Base-by-base conservation (phyloP, 2,797 vertebrate species). In the Masticophis lateralis region DNA sequence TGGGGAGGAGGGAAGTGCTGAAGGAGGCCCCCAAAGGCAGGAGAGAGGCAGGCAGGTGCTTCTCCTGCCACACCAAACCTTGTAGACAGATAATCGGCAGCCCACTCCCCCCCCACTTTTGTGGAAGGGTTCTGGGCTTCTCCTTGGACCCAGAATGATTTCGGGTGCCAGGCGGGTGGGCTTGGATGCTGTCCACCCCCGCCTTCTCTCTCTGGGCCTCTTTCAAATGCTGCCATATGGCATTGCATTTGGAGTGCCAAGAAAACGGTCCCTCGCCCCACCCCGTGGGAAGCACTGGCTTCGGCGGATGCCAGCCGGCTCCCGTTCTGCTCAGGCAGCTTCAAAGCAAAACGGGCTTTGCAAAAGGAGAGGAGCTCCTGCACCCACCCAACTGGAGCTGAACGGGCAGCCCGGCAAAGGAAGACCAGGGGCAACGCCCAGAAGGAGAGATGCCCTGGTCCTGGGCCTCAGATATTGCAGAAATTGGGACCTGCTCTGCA, bases 121-220 rank as follows among this genome's bases (percentile, higher is more conserved):
- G 74, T 10, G 37, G 74, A 25, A 83, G 74, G n/a, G n/a, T 89
- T 86, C 92, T 18, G 63, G 66, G 32, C 32, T 55, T 61, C 43
- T 56, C 37, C 1, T 10, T 6, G 27, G 87, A 28, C 87, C 69
- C n/a, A 25, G 69, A 86, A 59, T 57, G 11, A 51, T 59, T 57
- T 66, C 18, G 4, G 51, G 86, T 0, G 0, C 22, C 1, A 2
- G 0, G 63, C 8, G 0, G 57, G 47, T 2, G 0, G 0, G 13
- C 74, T 92, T 93, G 91, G 90, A 91, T 91, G 28, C 20, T 16
- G 1, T 53, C 91, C 87, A 53, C 69, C 93, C 32, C 51, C 63
- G 16, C 6, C 90, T 66, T 4, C 83, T 4, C 28, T 25, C 47
- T 43, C 83, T 55, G 90, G 28, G 53, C 92, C 55, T 83, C 90